Conservation (phyloP, 1,140 invertebrate genomes). For the Atopsyche davidsoni region DNA sequence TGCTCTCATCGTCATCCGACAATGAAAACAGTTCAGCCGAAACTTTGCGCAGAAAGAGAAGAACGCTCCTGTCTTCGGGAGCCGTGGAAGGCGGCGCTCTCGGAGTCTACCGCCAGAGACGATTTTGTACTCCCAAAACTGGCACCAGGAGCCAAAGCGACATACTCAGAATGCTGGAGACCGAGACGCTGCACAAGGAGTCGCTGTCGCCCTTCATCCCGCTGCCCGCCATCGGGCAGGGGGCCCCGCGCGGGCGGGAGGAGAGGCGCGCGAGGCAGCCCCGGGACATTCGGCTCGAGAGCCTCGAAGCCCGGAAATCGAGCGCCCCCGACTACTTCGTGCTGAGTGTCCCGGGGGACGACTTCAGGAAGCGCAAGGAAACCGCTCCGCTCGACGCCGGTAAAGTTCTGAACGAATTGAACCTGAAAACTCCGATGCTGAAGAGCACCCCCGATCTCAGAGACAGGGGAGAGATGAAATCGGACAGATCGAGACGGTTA, state of each 20-base stretch:
- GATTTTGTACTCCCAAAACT: slow-evolving; percentile 11
- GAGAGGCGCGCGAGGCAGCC: slow-evolving; percentile 25
- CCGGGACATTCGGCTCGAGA: slow-evolving; percentile 19
- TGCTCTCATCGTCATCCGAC: no score
- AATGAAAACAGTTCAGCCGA: no score
- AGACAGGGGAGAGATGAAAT: slow-evolving; percentile 5
- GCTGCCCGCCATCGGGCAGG: slow-evolving; percentile 44
- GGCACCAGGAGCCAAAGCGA: no score
- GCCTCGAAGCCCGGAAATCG: slow-evolving; percentile 31
- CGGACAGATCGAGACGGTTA: slow-evolving; percentile 6
- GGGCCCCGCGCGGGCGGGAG: slow-evolving; percentile 26
- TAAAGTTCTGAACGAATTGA: slow-evolving; percentile 18
- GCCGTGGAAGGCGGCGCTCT: not conserved
- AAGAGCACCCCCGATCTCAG: slow-evolving; percentile 3
- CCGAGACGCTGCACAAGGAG: slow-evolving; percentile 38
- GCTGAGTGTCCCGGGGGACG: slow-evolving; percentile 8
- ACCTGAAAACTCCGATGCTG: slow-evolving; percentile 15
- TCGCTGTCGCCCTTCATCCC: slow-evolving; percentile 42
- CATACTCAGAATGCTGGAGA: slow-evolving; percentile 39
- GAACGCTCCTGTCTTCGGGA: not conserved
- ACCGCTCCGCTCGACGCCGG: slow-evolving; percentile 3
- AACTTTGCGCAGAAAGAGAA: not conserved
- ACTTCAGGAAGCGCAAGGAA: slow-evolving; percentile 7
- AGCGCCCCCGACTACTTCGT: slow-evolving; percentile 16
- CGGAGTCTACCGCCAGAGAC: no score